These are phyloP conservation scores for Drosophila limbata DNA, from an alignment of 2,888 invertebrate species.

Conservation along the genomic window DNA sequence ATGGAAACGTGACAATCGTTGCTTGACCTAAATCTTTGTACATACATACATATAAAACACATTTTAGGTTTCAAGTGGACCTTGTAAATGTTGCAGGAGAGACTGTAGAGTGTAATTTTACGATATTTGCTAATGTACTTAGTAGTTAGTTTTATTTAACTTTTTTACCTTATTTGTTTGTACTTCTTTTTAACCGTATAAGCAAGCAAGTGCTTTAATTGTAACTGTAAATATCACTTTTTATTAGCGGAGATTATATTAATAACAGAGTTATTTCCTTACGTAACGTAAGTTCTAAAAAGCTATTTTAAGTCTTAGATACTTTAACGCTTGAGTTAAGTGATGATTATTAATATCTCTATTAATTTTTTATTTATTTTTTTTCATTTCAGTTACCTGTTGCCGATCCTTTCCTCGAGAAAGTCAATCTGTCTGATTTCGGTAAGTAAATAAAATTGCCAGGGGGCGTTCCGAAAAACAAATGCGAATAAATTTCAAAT, in stretches of 20 bases:
- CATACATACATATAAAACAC: constrained; percentile 17
- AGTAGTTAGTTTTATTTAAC: constrained; percentile 27
- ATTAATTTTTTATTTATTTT: neutral
- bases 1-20: constrained; percentile 37
- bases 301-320: neutral
- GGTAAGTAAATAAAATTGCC: constrained; percentile 87
- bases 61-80: constrained; percentile 12
- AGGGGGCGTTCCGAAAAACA: constrained; percentile 19
- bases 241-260: neutral
- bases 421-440: constrained; percentile 91
- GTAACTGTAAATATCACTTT: constrained; percentile 4
- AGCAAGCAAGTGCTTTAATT: constrained; percentile 9
- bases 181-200: constrained; percentile 3
- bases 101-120: constrained; percentile 13
- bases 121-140: constrained; percentile 24
- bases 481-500: constrained; percentile 46
- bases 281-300: neutral
- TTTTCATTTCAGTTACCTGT: constrained; percentile 91
- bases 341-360: neutral
- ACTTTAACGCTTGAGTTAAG: neutral
- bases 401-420: constrained; percentile 96
- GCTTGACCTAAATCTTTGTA: constrained; percentile 44
- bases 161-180: constrained; percentile 24
- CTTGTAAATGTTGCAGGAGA: constrained; percentile 27
- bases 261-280: neutral